Evolutionary conservation across 2,888 invertebrate species (phyloP).

Genomic region (Sarcophaga rosellei): DNA sequence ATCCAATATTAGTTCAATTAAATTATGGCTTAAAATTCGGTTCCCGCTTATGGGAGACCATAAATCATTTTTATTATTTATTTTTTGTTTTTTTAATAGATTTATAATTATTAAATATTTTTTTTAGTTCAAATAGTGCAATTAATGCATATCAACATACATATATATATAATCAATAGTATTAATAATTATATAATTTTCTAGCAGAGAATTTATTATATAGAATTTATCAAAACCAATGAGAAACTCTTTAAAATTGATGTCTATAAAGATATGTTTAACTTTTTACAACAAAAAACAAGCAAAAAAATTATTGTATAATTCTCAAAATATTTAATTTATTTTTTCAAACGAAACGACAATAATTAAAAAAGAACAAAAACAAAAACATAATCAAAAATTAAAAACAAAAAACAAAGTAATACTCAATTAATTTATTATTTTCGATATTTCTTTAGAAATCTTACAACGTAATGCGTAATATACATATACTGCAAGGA

Average conservation of each 20-base stretch:
- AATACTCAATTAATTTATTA: background rate
- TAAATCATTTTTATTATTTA: no score
- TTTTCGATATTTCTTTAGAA: no score
- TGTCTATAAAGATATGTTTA: background rate
- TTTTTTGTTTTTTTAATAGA: no score
- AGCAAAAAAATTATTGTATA: background rate
- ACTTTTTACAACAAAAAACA: background rate
- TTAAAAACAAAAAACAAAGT: background rate
- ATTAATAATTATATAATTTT: no score
- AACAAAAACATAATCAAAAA: slow-evolving; percentile 14
- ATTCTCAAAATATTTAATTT: slow-evolving; percentile 40
- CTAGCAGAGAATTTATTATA: no score
- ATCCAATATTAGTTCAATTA: no score
- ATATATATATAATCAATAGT: background rate
- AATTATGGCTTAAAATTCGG: no score
- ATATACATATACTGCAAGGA: background rate
- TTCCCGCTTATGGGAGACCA: no score
- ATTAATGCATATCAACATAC: slow-evolving; percentile 58
- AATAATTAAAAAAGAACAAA: background rate
- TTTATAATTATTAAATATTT: no score
- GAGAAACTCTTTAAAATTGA: no score
- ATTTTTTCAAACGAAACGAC: background rate
- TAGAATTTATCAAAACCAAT: no score
- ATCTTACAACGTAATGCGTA: background rate
- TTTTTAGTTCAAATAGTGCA: slow-evolving; percentile 13